A percentile compares a stretch with the other conserved stretches of the same genome.
These are phyloP conservation scores for Drosophila asahinai DNA, from an alignment of 1,140 invertebrate genomes.

Conservation along the genomic window DNA sequence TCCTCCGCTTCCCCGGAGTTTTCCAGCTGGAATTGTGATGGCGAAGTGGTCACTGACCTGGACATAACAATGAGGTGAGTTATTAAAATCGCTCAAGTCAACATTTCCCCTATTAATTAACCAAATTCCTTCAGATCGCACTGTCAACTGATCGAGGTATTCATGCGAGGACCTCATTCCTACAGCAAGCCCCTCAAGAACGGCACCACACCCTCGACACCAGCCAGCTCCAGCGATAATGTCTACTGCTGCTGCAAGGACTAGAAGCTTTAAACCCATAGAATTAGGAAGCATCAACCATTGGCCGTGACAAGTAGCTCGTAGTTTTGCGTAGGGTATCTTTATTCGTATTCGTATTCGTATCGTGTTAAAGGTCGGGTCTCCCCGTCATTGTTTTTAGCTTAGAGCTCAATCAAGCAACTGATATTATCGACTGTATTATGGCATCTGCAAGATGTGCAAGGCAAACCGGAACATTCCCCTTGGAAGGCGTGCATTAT, in stretches of 20 bases:
- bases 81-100: background rate
- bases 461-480: constrained; percentile 62
- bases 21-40: constrained; percentile 95
- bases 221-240: constrained; percentile 72
- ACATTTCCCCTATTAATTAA: background rate
- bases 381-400: constrained; percentile 49
- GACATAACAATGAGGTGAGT: constrained; percentile 90
- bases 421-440: constrained; percentile 75
- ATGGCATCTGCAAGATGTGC: constrained; percentile 71
- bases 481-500: constrained; percentile 56
- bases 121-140: constrained; percentile 81
- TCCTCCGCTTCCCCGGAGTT: constrained; percentile 49
- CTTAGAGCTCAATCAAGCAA: constrained; percentile 46
- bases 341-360: constrained; percentile 28
- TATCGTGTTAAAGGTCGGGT: constrained; percentile 34
- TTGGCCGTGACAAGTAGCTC: constrained; percentile 74
- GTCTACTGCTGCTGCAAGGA: constrained; percentile 76
- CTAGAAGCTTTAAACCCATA: constrained; percentile 56
- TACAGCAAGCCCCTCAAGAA: constrained; percentile 68
- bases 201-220: constrained; percentile 47
- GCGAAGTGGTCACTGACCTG: constrained; percentile 90
- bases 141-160: constrained; percentile 87
- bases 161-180: constrained; percentile 85
- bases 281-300: constrained; percentile 44
- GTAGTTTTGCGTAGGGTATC: constrained; percentile 54